Base-by-base conservation (phyloP, 2,113 vertebrate species). In the Climacteris rufus region DNA sequence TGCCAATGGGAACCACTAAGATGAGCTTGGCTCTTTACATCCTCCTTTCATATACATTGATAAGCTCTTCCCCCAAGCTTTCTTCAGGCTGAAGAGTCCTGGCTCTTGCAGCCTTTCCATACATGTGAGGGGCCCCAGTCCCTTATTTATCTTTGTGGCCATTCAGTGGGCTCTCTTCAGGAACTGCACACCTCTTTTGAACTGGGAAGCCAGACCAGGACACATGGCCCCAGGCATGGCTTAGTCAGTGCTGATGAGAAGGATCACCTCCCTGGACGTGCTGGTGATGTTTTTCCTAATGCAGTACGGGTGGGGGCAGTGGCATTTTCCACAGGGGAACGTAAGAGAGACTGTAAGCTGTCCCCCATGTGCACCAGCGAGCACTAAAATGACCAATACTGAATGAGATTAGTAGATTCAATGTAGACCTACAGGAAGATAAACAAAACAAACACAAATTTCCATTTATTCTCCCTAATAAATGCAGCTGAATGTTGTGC, bases 351-450 rank as follows among this genome's bases (percentile, higher is more conserved):
- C n/a, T n/a, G 35, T 2, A 13, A 59, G 64, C 64, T 24, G 10
- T 15, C 28, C 63, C 6, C n/a, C 2, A 0, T 0, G 0, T 21
- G 42, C 68, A 31, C 8, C 7, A 56, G n/a, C 9, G 28, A 75
- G 30, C 39, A 33, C 19, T 39, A 53, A 44, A 90, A 63, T 13
- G 9, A 66, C 10, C n/a, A 64, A 59, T 16, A 65, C 0, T 2
- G 1, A 78, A 45, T 45, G 11, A 65, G 9, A 74, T 3, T 2
- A 45, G 11, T 45, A 45, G 22, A 7, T 39, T 60, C 27, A 33
- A 0, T 28, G 54, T 37, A 68, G 39, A 37, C 13, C 40, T 69
- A 21, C 6, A 9, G 15, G 13, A 83, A 78, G 35, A 60, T 9
- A 10, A 31, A 50, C 24, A 42, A 39, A 69, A 52, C 24, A 45